These are phyloP conservation scores for Cyclura pinguis DNA, from an alignment of 2,797 vertebrate species.

Conservation along the genomic window DNA sequence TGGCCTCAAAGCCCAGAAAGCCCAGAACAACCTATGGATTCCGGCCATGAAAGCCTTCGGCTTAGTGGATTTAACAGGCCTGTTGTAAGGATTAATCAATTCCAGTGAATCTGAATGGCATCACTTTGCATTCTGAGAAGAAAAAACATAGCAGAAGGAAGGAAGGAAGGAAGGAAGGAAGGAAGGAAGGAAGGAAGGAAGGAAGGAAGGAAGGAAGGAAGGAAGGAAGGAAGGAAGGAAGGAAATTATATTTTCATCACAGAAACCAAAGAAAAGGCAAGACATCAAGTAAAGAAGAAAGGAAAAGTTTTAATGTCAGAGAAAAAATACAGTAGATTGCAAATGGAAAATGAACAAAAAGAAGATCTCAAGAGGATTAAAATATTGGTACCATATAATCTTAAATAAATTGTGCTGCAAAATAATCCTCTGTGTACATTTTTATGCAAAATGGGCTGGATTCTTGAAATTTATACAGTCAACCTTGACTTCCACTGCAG, in stretches of 20 bases:
- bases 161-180: too few relatives aligned
- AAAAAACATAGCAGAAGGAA: too few relatives aligned
- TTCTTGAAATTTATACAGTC: conserved; percentile 25
- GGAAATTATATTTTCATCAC: background rate
- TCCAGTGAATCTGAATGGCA: background rate
- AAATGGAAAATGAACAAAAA: conserved; percentile 83
- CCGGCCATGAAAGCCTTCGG: too few relatives aligned
- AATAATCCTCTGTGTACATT: conserved; percentile 46
- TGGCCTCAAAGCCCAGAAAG: too few relatives aligned
- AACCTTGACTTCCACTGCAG: conserved; percentile 45
- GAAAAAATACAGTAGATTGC: conserved; percentile 87
- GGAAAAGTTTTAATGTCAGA: conserved; percentile 90
- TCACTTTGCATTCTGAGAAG: background rate
- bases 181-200: too few relatives aligned
- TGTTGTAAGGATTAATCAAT: background rate
- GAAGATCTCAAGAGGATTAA: conserved; percentile 75
- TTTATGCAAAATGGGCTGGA: background rate
- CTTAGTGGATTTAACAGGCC: background rate
- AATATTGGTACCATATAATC: conserved; percentile 70
- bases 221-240: conserved; percentile 1
- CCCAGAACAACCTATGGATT: too few relatives aligned
- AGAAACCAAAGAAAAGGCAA: background rate
- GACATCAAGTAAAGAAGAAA: conserved; percentile 79
- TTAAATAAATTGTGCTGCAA: conserved; percentile 42
- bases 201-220: conserved; percentile 11